Evolutionary conservation across 2,113 vertebrate species (phyloP), one percentile per base, ranked within the genome.

Genomic region (Ochotona princeps): DNA sequence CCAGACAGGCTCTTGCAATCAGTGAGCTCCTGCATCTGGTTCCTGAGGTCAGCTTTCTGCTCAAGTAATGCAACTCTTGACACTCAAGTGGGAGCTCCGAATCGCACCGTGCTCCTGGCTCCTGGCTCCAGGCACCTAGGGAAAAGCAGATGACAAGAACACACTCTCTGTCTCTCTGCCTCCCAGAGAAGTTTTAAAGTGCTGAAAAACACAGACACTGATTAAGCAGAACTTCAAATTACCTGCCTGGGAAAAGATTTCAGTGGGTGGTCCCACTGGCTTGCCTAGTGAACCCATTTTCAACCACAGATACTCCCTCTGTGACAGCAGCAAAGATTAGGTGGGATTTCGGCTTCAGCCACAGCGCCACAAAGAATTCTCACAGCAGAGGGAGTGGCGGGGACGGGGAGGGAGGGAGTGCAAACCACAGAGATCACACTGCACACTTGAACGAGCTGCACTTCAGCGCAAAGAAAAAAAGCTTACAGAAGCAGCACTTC

Each of bases 291-390:
- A 54, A 88, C 79, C 78, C 44, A 88, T 13, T 44, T 63, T 44
- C 66, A 95, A 32, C 32, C 70, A 87, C 66, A 89, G 79, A 63
- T 11, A 47, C 69, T n/a, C 15, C 54, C 25, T 4, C 47, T 60
- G 49, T 63, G 69, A 8, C 30, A n/a, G 74, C 67, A 74, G 95
- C 35, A 51, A 89, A 89, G 21, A 18, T 20, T 21, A 18, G 26
- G 32, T 26, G 44, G 54, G 20, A 66, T 20, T 12, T 32, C 38
- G 47, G 15, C 20, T 57, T 69, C 49, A 17, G 32, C 57, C n/a
- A 8, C 30, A 66, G 30, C 75, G 38, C 44, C 26, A 14, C 8
- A 51, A 81, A 84, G 49, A 49, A 47, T 10, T 2, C 17, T 10
- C 4, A 13, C 25, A 30, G 66, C 14, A 13, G 35, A 15, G 49